A percentile compares a stretch with the other conserved stretches of the same genome.
phyloP scores from a whole-genome alignment of 2,888 invertebrate genomes.

The Smittia sp. region DNA sequence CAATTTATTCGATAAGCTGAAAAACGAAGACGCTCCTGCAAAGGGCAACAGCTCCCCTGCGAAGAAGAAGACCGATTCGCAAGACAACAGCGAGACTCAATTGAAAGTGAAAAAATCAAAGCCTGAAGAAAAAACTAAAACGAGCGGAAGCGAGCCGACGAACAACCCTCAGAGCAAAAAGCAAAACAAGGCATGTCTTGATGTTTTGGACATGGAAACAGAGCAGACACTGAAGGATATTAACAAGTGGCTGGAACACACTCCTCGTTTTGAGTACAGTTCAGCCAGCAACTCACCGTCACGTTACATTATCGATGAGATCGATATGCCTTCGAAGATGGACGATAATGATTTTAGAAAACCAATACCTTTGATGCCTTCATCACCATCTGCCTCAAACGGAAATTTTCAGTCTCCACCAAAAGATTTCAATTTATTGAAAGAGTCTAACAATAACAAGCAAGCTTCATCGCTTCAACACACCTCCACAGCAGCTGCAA shows the following conservation, averaged over 20 bases:
- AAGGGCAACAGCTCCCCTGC: not conserved
- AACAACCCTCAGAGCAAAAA: not conserved
- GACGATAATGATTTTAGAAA: constrained; percentile 55
- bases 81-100: not conserved
- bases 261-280: constrained; percentile 72
- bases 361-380: constrained; percentile 46
- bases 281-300: constrained; percentile 77
- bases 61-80: not conserved
- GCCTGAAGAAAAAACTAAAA: constrained; percentile 31
- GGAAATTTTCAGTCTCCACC: constrained; percentile 30
- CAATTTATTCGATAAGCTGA: not conserved
- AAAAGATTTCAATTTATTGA: constrained; percentile 22
- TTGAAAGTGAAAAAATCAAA: not conserved
- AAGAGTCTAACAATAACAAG: constrained; percentile 26
- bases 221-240: constrained; percentile 72
- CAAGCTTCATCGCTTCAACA: constrained; percentile 48
- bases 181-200: constrained; percentile 23
- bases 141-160: constrained; percentile 42
- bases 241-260: constrained; percentile 84
- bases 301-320: constrained; percentile 64
- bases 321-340: constrained; percentile 55
- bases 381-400: constrained; percentile 25
- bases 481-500: constrained; percentile 50
- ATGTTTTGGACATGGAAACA: constrained; percentile 57
- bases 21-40: not conserved